Base-by-base conservation (phyloP, 2,113 vertebrate species). In the Notothenia rossii region DNA sequence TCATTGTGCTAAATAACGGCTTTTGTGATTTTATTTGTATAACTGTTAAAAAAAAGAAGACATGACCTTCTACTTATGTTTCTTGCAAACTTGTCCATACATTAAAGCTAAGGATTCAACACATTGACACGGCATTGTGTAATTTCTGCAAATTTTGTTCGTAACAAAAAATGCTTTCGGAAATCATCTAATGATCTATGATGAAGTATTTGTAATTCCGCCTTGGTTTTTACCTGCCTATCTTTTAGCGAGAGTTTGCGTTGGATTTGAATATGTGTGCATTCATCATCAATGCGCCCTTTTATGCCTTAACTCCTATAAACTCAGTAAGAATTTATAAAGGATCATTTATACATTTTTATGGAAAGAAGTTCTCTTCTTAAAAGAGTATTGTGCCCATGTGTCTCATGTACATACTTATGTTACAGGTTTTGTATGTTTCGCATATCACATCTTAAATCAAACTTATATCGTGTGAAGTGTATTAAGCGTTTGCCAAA, bases 41-140 rank as follows among this genome's bases (percentile, higher is more conserved):
- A 43, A 63, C 14, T 17, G 17, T 61, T 10, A 49, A 18, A 46
- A 13, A 46, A 18, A 79, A 25, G 2, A 75, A 45, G 22, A 40
- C 12, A 56, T 14, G 2, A 25, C 5, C 4, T 86, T 10, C 51
- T 25, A 13, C 17, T 7, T 62, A 5, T 49, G 22, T 55, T 7
- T 36, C 7, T 45, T 59, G 3, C 10, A 72, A 72, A 62, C 46
- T 55, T 55, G 17, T 55, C 6, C 10, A 43, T 58, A 17, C 18
- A 56, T 67, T 62, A 48, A 68, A 72, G 50, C 9, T 11, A 20
- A 49, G 7, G 5, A 61, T 76, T n/a, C 9, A 59, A n/a, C 20
- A 29, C 33, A 51, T 7, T 49, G 56, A 66, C 17, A 18, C 17
- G 11, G 4, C 22, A 8, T 48, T 55, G n/a, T 50, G 64, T 64